Conservation (phyloP, 2,113 vertebrate species). For the Castor canadensis region DNA sequence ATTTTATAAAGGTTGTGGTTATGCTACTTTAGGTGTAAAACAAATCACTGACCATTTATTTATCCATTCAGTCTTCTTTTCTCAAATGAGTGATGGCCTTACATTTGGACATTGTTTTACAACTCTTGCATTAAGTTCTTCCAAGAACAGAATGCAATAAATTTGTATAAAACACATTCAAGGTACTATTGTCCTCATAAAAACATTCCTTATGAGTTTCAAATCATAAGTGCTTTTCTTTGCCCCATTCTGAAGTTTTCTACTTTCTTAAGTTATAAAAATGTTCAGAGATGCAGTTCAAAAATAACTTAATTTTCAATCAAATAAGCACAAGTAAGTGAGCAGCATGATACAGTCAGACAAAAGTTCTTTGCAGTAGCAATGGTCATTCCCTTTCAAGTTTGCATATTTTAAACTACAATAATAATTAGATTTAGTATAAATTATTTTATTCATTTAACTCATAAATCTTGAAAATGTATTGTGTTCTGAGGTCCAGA, state of each 20-base stretch:
- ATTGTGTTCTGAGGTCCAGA: background rate
- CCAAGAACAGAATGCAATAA: constrained; percentile 39
- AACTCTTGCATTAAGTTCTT: constrained; percentile 49
- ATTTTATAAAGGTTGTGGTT: constrained; percentile 29
- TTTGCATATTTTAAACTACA: background rate
- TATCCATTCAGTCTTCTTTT: constrained; percentile 40
- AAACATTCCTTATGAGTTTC: constrained; percentile 1
- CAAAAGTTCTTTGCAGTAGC: background rate
- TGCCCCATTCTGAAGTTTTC: background rate
- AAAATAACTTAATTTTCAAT: constrained; percentile 5
- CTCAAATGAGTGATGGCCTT: constrained; percentile 14
- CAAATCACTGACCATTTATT: constrained; percentile 58
- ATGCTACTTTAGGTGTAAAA: constrained; percentile 45
- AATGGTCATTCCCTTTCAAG: background rate
- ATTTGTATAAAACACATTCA: constrained; percentile 42
- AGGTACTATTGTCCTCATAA: constrained; percentile 56
- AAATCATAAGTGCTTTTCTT: background rate
- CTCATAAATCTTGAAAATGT: background rate
- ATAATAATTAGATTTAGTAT: background rate
- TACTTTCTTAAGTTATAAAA: constrained; percentile 1
- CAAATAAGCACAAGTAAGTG: background rate
- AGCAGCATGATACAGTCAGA: background rate
- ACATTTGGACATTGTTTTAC: constrained; percentile 46
- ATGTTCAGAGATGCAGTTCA: background rate
- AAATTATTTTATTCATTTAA: background rate